Evolutionary conservation across 2,113 vertebrate genomes (phyloP).

Genomic region (Pomatostomus ruficeps): DNA sequence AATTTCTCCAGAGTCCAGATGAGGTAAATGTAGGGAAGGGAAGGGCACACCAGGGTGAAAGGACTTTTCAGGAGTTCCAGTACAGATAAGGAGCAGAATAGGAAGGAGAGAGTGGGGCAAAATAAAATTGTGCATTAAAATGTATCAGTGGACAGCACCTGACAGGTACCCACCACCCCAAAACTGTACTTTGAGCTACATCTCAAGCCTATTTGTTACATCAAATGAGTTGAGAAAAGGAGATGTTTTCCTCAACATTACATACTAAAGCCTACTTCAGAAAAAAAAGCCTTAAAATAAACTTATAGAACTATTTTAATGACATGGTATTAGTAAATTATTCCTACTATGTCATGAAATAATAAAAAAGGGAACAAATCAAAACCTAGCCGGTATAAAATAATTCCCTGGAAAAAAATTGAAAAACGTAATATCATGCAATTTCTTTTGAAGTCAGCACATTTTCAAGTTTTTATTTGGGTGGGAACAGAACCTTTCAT

Average conservation of each 20-base stretch:
- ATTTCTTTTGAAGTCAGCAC: not conserved
- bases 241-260: not conserved
- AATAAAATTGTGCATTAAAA: not conserved
- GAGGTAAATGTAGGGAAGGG: not conserved
- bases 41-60: not conserved
- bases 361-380: not conserved
- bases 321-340: not conserved
- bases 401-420: not conserved
- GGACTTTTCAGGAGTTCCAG: not conserved
- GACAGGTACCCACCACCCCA: not conserved
- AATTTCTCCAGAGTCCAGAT: not conserved
- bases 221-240: not conserved
- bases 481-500: not conserved
- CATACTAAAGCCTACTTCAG: not conserved
- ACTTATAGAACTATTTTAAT: not conserved
- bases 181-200: not conserved
- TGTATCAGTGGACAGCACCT: not conserved
- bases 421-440: not conserved
- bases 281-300: not conserved
- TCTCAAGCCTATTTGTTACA: not conserved
- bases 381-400: not conserved
- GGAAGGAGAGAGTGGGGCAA: not conserved
- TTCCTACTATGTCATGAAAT: not conserved
- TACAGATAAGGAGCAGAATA: not conserved
- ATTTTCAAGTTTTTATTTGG: conserved; percentile 1